Base-by-base conservation (phyloP, 2,888 invertebrate species). In the Helleia helle region DNA sequence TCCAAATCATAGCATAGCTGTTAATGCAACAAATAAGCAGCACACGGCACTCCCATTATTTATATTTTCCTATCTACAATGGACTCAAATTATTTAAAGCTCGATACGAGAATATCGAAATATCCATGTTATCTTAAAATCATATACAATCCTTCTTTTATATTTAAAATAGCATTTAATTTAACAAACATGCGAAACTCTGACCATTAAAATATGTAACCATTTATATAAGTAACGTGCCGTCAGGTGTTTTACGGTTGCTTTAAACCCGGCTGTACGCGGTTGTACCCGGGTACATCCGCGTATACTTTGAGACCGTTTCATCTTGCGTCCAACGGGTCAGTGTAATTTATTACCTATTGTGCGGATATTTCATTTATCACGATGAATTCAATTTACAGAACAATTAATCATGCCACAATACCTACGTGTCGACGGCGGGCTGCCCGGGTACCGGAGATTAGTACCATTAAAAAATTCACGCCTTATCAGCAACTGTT, bases 321-420 rank as follows among this genome's bases (percentile, higher is more conserved):
- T 73, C 80, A 79, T 81, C 77, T 81, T 77, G 72, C 73, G 65
- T 71, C 70, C 71, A 64, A 66, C 74, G 79, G 79, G 80, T 76
- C 74, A 76, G 76, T 62, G 81, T 81, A 79, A 84, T 84, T 84
- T 83, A 81, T 84, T 80, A 84, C 80, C 83, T 83, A 81, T 83
- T 84, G 83, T 83, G 75, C 66, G 76, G 71, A 80, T 80, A 81
- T 81, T 81, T 83, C 81, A 84, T 84, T 84, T 79, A 83, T 84
- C 83, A 81, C 77, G 77, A 75, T 79, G 83, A 81, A 80, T 81
- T 84, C 80, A 83, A 84, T 84, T 81, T 80, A 77, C 74, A 77
- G 74, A 75, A 79, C 81, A 79, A 84, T 84, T 84, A 81, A 80
- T 83, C 83, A 84, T 83, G 79, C 72, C 66, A 74, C 71, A 77